Evolutionary conservation across 2,113 vertebrate species (phyloP), one percentile per base, ranked within the genome.

Genomic region (Eublepharis macularius): DNA sequence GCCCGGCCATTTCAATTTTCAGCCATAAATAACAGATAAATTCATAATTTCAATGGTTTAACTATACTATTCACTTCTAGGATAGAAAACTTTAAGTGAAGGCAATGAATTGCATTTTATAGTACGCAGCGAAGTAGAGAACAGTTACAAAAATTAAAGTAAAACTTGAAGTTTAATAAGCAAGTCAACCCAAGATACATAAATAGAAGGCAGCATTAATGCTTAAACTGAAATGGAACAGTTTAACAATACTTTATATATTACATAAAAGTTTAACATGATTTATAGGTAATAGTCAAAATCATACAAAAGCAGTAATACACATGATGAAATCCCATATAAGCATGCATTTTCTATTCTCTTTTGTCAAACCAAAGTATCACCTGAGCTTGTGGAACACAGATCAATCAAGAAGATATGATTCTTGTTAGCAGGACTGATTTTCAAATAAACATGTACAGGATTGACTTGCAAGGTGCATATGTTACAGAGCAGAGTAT

Each of bases 21-120:
- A 90, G 69, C 79, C 60, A 34, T 19, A 88, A 41, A 49, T 90
- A 76, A 88, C 89, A 82, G n/a, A 83, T 83, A 69, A 87, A 83
- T 60, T 74, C 73, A 0, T 51, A 87, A 85, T 1, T 47, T 77
- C 83, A 85, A 13, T 39, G 75, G 80, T 84, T 93, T 91, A 86
- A 88, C n/a, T 92, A 14, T 21, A 60, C 29, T 54, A 34, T 26
- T 72, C 84, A 76, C 65, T 87, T 63, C 43, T 32, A 21, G 87
- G 54, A 92, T 87, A n/a, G 68, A 86, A 79, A 75, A 75, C 49
- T 72, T 12, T 82, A 39, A 49, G 16, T 26, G 17, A 65, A 90
- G 83, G 39, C 75, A 87, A 85, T 57, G 51, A 80, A 74, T 6
- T 47, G 73, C 13, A 39, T 74, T 83, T 34, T 63, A 81, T 75